Conservation (phyloP, 2,888 invertebrate species). For the Luperina nickerlii region DNA sequence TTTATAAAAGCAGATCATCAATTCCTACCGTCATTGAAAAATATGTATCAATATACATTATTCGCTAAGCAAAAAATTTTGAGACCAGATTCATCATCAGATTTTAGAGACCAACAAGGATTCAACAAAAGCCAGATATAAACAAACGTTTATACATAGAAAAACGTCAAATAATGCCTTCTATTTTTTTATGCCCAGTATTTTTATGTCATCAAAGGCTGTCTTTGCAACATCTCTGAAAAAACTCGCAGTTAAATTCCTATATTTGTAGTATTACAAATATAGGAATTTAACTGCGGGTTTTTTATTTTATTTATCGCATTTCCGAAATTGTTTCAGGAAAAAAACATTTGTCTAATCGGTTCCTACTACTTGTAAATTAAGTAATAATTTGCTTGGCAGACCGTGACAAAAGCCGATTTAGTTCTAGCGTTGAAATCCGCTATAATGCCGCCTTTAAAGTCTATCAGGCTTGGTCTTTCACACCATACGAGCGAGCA, state of each 20-base stretch:
- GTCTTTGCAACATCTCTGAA: constrained; percentile 55
- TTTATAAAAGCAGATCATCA: neutral
- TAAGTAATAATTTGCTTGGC: constrained; percentile 51
- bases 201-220: neutral
- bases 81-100: no score
- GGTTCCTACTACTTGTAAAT: constrained; percentile 30
- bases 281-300: no score
- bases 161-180: no score
- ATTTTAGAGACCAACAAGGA: neutral
- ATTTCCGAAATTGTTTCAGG: constrained; percentile 39
- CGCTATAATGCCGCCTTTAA: constrained; percentile 39
- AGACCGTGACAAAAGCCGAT: constrained; percentile 54
- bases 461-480: constrained; percentile 37
- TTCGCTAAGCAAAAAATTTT: neutral
- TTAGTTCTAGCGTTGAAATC: constrained; percentile 43
- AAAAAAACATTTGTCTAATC: constrained; percentile 39
- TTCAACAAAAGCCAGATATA: neutral
- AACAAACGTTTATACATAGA: neutral
- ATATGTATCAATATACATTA: neutral
- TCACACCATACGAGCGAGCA: constrained; percentile 45
- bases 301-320: constrained; percentile 20
- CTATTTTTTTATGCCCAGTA: neutral
- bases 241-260: constrained; percentile 7
- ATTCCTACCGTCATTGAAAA: neutral
- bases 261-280: constrained; percentile 9